Conservation (phyloP, 2,113 vertebrate species). For the Tor tambroides region DNA sequence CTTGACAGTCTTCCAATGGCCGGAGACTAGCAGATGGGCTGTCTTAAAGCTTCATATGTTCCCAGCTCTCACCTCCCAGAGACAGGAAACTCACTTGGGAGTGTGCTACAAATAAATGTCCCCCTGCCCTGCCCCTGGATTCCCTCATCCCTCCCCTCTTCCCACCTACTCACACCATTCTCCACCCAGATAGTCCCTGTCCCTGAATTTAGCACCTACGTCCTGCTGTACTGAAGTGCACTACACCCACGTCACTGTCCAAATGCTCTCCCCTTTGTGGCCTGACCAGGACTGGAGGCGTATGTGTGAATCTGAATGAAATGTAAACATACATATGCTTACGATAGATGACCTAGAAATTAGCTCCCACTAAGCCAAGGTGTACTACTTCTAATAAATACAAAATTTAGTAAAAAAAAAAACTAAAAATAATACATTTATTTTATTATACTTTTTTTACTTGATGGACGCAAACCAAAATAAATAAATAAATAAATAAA, state of each 20-base stretch:
- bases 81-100: constrained; percentile 93
- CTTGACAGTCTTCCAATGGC: constrained; percentile 94
- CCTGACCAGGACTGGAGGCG: constrained; percentile 9
- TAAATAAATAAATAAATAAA: too few relatives aligned
- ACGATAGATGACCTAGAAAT: not conserved
- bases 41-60: constrained; percentile 96
- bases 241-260: constrained; percentile 41
- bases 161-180: constrained; percentile 57
- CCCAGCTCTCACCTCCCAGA: constrained; percentile 92
- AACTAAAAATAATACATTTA: too few relatives aligned
- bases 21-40: constrained; percentile 96
- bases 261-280: constrained; percentile 39
- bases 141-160: constrained; percentile 43
- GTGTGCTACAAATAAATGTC: constrained; percentile 84
- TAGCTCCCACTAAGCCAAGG: not conserved
- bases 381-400: too few relatives aligned
- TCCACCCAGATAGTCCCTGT: constrained; percentile 55
- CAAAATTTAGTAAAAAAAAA: too few relatives aligned
- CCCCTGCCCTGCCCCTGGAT: constrained; percentile 62
- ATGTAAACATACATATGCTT: not conserved
- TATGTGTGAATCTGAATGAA: constrained; percentile 1
- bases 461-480: too few relatives aligned
- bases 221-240: constrained; percentile 63
- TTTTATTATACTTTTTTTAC: too few relatives aligned
- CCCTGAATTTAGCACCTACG: constrained; percentile 49